Base-by-base conservation (phyloP, 2,888 invertebrate species). In the Mesoligia furuncula region DNA sequence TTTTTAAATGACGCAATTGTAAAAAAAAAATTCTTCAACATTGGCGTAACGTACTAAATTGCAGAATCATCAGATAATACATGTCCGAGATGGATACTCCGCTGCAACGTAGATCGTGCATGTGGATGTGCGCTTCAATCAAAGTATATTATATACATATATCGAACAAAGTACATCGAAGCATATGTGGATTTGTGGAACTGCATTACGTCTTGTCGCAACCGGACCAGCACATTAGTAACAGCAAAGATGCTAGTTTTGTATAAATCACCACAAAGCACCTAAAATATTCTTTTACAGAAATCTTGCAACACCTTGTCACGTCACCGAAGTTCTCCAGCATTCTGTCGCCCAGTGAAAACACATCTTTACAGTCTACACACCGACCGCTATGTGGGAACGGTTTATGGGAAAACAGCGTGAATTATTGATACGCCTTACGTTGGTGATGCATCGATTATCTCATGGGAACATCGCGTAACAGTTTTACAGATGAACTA, bases 381-480 rank as follows among this genome's bases (percentile, higher is more conserved):
- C 51, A 59, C n/a, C 54, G 36, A 69, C 42, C 45, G 27, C 27
- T 80, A 77, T 81, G 79, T 84, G 82, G 66, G 80, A 87, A 80
- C 79, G 20, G 69, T 73, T 79, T 76, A 84, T 87, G 80, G 73
- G 88, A 87, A 86, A 84, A 70, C 74, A 31, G 42, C 27, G 70
- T 78, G 77, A 85, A 75, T 73, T 83, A 89, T 89, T 76, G 81
- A 75, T 67, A 78, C 59, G 80, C 61, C 77, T 83, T 81, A 83
- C 78, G 70, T 72, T 68, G 72, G 72, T 81, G 83, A 85, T 79
- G 80, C 80, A 74, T 69, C 73, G 67, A 84, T 85, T 83, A 87
- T 85, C 79, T 79, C 81, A 86, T 85, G 86, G 83, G 86, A 89
- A 86, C 75, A 54, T 61, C 72, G 42, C 20, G 73, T 77, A 74